phyloP scores from a whole-genome alignment of 2,888 invertebrate genomes.

The Lasioglossum pauxillum region DNA sequence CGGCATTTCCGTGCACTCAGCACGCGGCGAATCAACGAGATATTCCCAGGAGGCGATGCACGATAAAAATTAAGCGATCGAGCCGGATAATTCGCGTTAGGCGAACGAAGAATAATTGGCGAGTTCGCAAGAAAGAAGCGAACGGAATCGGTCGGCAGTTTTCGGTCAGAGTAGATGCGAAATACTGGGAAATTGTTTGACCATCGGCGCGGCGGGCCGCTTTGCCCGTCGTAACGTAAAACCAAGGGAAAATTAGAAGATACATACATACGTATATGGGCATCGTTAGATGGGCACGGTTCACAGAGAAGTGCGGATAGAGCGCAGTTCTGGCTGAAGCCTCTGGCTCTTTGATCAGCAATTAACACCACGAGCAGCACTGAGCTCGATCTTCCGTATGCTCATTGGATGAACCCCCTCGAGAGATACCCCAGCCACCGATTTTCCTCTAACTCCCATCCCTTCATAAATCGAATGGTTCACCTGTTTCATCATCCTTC shows the following conservation, averaged over 20 bases:
- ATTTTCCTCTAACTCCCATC: conserved; percentile 37
- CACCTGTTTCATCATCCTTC: conserved; percentile 55
- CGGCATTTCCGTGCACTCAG: not conserved
- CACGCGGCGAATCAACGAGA: not conserved
- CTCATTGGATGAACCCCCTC: conserved; percentile 59
- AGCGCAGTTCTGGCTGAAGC: conserved; percentile 41
- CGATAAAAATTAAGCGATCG: conserved; percentile 9
- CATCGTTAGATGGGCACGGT: conserved; percentile 15
- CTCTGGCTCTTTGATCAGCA: conserved; percentile 74
- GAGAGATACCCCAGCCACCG: conserved; percentile 40
- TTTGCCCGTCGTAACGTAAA: conserved; percentile 9
- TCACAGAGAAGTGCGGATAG: conserved; percentile 35
- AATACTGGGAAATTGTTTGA: conserved; percentile 5
- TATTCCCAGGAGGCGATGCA: not conserved
- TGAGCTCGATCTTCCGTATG: conserved; percentile 67
- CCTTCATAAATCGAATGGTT: conserved; percentile 35
- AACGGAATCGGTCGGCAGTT: not conserved
- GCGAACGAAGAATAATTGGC: not conserved
- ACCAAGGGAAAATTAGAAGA: conserved; percentile 5
- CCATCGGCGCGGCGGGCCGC: not conserved
- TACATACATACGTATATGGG: not conserved
- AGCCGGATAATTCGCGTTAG: not conserved
- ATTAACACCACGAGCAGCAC: conserved; percentile 74
- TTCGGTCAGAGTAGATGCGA: not conserved
- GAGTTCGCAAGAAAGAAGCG: not conserved